Base-by-base conservation (phyloP, 2,113 vertebrate species). In the Erythrolamprus reginae region DNA sequence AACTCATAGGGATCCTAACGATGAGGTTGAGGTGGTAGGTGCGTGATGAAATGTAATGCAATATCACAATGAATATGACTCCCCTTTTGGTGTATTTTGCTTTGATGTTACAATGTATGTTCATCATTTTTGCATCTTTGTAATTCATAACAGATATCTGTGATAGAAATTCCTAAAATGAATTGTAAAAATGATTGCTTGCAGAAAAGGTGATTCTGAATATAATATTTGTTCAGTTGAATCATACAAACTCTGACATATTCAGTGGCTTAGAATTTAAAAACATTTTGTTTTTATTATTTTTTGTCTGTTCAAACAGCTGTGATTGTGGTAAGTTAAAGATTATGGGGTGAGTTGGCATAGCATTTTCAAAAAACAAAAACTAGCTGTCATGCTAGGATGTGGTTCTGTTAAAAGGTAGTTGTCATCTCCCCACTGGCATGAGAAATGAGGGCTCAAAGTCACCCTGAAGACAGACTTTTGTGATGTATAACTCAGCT, bases 371-470 rank as follows among this genome's bases (percentile, higher is more conserved):
- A 55, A 92, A 92, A 61, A 92, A 89, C 61, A 89, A 92, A 82
- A 84, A 42, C 53, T 5, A 55, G 77, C 77, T 84, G 85, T n/a
- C 88, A 1, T 86, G 86, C 84, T 92, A 86, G 83, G 88, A 92
- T 92, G 91, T 89, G 88, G 88, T 92, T 92, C 83, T 86, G 83
- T 86, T 89, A 92, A 92, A 82, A 86, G 88, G 88, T 88, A 51
- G 90, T 82, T 89, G 87, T 89, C 88, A 89, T 89, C 82, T 85
- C 86, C 58, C 82, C 83, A 91, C 50, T 91, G 82, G 83, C 86
- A 92, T 82, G 83, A 89, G 91, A 86, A 86, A 56, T 55, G 28
- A 92, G 51, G 19, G 13, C 15, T 86, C 86, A 23, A 90, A 87
- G 89, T 82, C 61, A 82, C 85, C 9, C 61, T 90, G 85, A 90